Evolutionary conservation across 1,140 invertebrate genomes (phyloP).

Genomic region (Aphelinus atriplicis): DNA sequence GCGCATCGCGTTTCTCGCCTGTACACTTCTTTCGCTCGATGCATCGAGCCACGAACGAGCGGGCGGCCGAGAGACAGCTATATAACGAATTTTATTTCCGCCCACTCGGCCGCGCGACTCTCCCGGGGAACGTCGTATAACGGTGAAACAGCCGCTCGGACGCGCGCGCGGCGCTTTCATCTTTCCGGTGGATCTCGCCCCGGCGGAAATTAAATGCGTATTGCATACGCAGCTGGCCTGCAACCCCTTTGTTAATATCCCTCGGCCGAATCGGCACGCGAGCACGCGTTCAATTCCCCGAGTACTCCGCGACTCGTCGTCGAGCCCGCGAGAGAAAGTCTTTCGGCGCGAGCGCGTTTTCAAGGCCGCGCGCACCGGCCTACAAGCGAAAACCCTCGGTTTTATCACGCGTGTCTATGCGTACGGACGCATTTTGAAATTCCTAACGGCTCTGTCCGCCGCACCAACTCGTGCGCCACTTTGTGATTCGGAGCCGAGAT

Average conservation of each 20-base stretch:
- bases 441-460: too few relatives aligned
- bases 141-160: not conserved
- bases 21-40: too few relatives aligned
- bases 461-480: too few relatives aligned
- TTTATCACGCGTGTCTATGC: constrained; percentile 25
- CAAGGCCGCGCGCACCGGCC: not conserved
- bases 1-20: constrained; percentile 48
- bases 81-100: not conserved
- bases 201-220: not conserved
- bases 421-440: not conserved
- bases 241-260: not conserved
- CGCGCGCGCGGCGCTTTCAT: too few relatives aligned
- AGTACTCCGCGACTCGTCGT: too few relatives aligned
- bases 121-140: not conserved
- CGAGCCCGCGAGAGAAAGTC: constrained; percentile 6
- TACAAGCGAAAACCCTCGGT: too few relatives aligned
- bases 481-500: too few relatives aligned
- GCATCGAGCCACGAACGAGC: too few relatives aligned
- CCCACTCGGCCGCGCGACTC: not conserved
- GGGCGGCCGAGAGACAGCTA: too few relatives aligned
- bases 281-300: not conserved
- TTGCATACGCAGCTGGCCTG: too few relatives aligned
- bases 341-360: not conserved
- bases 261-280: not conserved
- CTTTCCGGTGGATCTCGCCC: not conserved